Evolutionary conservation across 92 coral and sea anemone species (phyloP).

Genomic region (Actinostola sp.): DNA sequence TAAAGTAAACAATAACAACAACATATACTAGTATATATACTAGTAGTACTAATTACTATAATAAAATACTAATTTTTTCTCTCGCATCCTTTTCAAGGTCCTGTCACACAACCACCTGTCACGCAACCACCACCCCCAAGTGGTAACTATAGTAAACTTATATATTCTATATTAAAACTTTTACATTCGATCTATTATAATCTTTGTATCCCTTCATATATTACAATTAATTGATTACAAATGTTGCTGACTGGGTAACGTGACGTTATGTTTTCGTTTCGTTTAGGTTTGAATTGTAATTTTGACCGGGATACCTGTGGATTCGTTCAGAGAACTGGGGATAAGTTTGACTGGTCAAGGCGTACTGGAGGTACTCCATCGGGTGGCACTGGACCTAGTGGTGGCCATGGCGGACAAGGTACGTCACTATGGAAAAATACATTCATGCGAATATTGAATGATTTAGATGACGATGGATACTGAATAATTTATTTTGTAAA

Average conservation of each 20-base stretch:
- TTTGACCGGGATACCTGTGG: constrained; percentile 31
- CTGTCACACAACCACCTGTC: no score
- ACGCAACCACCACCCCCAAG: no score
- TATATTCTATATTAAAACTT: no score
- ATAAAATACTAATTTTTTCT: no score
- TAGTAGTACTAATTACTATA: no score
- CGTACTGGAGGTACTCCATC: constrained; percentile 19
- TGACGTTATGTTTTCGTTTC: not conserved
- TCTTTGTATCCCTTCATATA: not conserved
- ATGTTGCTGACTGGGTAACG: no score
- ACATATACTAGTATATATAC: no score
- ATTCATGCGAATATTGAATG: not conserved
- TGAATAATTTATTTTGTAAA: no score
- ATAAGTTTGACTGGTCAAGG: constrained; percentile 32
- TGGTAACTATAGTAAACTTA: no score
- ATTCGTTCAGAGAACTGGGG: constrained; percentile 1
- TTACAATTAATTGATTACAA: no score
- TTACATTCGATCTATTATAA: not conserved
- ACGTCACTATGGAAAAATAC: not conserved
- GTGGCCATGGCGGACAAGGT: constrained; percentile 28
- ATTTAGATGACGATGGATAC: no score
- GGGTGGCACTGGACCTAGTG: constrained; percentile 17
- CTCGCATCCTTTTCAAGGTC: no score
- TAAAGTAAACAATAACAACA: not conserved
- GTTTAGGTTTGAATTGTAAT: constrained; percentile 16